These are phyloP conservation scores for Liparis tanakae DNA, from an alignment of 2,797 vertebrate genomes.

Conservation along the genomic window DNA sequence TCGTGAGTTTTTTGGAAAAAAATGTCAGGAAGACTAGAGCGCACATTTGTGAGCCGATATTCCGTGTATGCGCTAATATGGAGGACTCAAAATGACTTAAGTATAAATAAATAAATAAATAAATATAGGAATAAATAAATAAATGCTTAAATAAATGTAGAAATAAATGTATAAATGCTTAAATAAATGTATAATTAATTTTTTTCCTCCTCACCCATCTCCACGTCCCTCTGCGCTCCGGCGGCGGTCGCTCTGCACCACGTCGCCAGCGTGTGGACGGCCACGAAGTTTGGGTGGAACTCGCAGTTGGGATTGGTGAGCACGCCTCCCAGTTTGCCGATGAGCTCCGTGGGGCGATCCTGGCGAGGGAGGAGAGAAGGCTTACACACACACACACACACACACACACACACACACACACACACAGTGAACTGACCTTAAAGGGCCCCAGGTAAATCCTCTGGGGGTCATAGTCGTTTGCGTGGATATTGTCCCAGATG, in stretches of 20 bases:
- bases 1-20: neutral
- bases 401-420: too few relatives aligned
- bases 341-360: slow-evolving; percentile 93
- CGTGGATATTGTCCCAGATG: slow-evolving; percentile 99
- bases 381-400: neutral
- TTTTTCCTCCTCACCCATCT: too few relatives aligned
- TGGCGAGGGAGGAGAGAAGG: slow-evolving; percentile 14
- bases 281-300: slow-evolving; percentile 97
- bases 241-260: slow-evolving; percentile 93
- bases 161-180: too few relatives aligned
- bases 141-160: too few relatives aligned
- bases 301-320: slow-evolving; percentile 99
- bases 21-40: neutral
- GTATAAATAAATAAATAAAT: too few relatives aligned
- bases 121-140: too few relatives aligned
- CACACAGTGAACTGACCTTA: slow-evolving; percentile 75
- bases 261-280: slow-evolving; percentile 94
- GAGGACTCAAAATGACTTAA: too few relatives aligned
- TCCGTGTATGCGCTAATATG: neutral
- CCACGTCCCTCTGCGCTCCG: slow-evolving; percentile 89
- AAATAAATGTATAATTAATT: too few relatives aligned
- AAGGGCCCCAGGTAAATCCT: slow-evolving; percentile 95
- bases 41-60: neutral
- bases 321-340: slow-evolving; percentile 92
- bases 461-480: slow-evolving; percentile 98